Evolutionary conservation across 2,113 vertebrate species (phyloP).

Genomic region (Dasyprocta punctata): DNA sequence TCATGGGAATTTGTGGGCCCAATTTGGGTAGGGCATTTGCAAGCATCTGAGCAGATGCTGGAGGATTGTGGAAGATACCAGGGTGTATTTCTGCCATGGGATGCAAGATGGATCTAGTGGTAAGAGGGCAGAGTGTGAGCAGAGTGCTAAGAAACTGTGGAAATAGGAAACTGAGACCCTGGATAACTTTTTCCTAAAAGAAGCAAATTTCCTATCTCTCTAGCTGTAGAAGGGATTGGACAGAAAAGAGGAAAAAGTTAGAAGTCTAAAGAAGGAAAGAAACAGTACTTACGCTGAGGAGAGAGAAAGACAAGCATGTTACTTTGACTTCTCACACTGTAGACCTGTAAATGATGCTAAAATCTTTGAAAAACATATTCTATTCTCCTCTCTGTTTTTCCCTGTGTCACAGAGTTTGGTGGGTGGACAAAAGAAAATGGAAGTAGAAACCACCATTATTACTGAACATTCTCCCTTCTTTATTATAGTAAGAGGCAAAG

Average conservation of each 20-base stretch:
- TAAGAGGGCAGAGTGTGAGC: neutral
- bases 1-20: neutral
- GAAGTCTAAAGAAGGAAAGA: neutral
- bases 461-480: neutral
- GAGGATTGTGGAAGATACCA: neutral
- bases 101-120: neutral
- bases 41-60: neutral
- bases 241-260: neutral
- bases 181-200: neutral
- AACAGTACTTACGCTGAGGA: neutral
- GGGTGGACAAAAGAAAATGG: neutral
- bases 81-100: neutral
- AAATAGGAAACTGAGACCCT: neutral
- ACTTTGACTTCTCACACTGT: neutral
- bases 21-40: neutral
- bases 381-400: neutral
- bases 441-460: neutral
- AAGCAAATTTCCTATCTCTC: neutral
- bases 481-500: neutral
- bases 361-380: neutral
- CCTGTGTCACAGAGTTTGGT: neutral
- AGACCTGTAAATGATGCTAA: neutral
- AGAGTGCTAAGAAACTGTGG: neutral
- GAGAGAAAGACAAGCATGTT: neutral
- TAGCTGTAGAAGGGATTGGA: neutral